Base-by-base conservation (phyloP, 2,113 vertebrate genomes). In the Leptobrachium ailaonicum region DNA sequence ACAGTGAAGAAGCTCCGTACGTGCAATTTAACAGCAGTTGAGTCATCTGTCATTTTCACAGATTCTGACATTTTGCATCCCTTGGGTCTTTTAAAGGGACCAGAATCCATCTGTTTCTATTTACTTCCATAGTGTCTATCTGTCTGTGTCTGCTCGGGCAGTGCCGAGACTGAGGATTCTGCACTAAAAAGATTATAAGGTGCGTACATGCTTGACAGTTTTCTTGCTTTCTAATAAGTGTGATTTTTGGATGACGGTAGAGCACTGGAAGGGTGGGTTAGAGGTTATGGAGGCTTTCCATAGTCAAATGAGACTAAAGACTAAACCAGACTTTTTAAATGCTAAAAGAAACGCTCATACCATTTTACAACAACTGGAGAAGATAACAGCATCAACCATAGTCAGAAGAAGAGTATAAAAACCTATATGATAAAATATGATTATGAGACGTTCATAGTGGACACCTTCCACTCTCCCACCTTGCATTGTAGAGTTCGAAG, bases 1-100 rank as follows among this genome's bases (percentile, higher is more conserved):
- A 60, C 10, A 14, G 56, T 12, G 13, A 2, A 60, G 56, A 60
- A 60, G 56, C 56, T 60, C 56, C 13, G 13, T 14, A 60, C 13
- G 2, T 12, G 56, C 56, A 60, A 60, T 14, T 60, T 8, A 60
- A 60, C 56, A 60, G 56, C 56, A 2, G 56, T 3, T 12, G 56
- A 60, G 13, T 60, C 56, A 12, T 60, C 56, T 60, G 56, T 60
- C 56, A 60, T 60, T 14, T 60, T 60, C 13, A 60, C 56, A 11
- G 56, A 13, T 60, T 11, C 13, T 60, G 3, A 11, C 10, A 60
- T 14, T 12, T 3, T 60, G 56, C 56, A 60, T 60, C 56, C 56
- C 56, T 14, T 60, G 56, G 56, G 56, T 60, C 56, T 60, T 60
- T 60, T 60, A 14, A 60, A 60, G 56, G 56, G 56, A 60, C 56